Evolutionary conservation across 2,888 invertebrate genomes (phyloP), one percentile per base, ranked within the genome.

Genomic region (Caenorhabditis uteleia): DNA sequence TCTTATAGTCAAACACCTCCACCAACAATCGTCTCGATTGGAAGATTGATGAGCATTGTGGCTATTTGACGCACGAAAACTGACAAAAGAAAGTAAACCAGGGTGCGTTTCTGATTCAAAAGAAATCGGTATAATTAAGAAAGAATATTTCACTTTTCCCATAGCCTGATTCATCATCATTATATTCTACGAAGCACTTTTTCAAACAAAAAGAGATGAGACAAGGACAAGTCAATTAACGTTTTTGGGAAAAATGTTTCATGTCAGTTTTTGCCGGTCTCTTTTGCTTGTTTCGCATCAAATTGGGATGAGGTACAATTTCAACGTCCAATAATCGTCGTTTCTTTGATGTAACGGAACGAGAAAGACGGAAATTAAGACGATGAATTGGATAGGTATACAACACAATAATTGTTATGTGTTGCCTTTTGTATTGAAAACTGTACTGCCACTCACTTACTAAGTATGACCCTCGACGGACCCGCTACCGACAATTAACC

Each of bases 11-110:
- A 40, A 40, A 40, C 40, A 40, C 40, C 40, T 16, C 7, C 34
- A 7, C 34, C 8, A 27, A 43, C n/a, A n/a, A n/a, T n/a, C n/a
- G n/a, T n/a, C n/a, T n/a, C n/a, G n/a, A n/a, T n/a, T n/a, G n/a
- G 27, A 16, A 27, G 42, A 43, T 43, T 43, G 42, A 43, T 43
- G 42, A 43, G 42, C 42, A n/a, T n/a, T n/a, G n/a, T 43, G 18
- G n/a, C 27, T 26, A 43, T 43, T 43, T 43, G 42, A 27, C 42
- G 18, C 42, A n/a, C 20, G 18, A 18, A 36, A 20, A 20, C 36
- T 20, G 36, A 36, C 36, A 36, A 36, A 36, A 36, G 20, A 18
- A 18, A 36, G 3, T 29, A 12, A 36, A 36, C 36, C 16, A 33
- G 33, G 16, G 16, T 33, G 33, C 33, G 16, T 14, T 14, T 33